Percentiles rank a stretch among this genome's conserved stretches.
phyloP scores from a whole-genome alignment of 30 jellyfish, hydroid and myxozoan genomes.

The Calvadosia cruxmelitensis region DNA sequence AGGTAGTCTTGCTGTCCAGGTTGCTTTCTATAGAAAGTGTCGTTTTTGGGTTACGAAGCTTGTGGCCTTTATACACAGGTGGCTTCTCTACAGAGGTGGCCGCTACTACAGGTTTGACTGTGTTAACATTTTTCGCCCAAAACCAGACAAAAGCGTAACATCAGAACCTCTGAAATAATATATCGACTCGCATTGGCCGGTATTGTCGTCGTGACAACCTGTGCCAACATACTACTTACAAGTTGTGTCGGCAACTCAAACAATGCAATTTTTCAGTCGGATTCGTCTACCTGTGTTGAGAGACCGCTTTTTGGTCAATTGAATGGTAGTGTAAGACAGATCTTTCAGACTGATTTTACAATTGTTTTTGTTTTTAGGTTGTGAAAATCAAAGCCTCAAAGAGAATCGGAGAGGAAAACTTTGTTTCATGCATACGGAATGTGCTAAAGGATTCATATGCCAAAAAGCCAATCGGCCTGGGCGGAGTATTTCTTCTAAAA shows the following conservation, averaged over 20 bases:
- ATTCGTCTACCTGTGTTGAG: neutral
- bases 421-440: slow-evolving; percentile 45
- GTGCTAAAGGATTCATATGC: slow-evolving; percentile 20
- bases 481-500: slow-evolving; percentile 77
- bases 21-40: too few relatives aligned
- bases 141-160: too few relatives aligned
- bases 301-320: neutral
- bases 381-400: slow-evolving; percentile 39
- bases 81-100: too few relatives aligned
- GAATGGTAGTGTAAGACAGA: too few relatives aligned
- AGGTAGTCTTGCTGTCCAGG: too few relatives aligned
- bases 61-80: too few relatives aligned
- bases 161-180: too few relatives aligned
- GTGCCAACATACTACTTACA: neutral
- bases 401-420: slow-evolving; percentile 54
- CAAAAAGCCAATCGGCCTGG: slow-evolving; percentile 45
- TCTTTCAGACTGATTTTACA: neutral
- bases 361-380: slow-evolving; percentile 8
- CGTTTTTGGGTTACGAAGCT: too few relatives aligned
- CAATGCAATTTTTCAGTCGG: neutral
- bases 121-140: too few relatives aligned
- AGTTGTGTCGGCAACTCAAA: neutral
- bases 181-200: neutral
- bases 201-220: neutral
- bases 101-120: too few relatives aligned